Base-by-base conservation (phyloP, 1,140 invertebrate species). In the Ectropis grisescens region DNA sequence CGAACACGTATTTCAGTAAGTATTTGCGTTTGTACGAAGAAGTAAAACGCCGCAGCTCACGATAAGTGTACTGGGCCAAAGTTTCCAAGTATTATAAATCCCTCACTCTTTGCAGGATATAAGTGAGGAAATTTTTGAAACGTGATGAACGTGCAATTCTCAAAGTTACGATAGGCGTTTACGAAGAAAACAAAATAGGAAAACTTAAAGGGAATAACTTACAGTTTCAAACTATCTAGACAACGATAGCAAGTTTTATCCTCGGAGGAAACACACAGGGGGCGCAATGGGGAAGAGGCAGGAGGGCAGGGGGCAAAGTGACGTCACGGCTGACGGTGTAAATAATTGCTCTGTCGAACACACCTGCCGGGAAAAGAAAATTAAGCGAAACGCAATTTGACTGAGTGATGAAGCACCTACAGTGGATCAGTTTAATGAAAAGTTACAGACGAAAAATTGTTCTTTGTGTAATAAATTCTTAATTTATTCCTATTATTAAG, bases 341-440 rank as follows among this genome's bases (percentile, higher is more conserved):
- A 81, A 81, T 81, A 81, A 81, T 81, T 81, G 67, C 72, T 75
- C 72, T 76, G 76, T 81, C 72, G 76, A 81, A 81, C 69, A 76
- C 76, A 81, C 76, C 76, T 81, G 76, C 69, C 61, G 62, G 58
- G 58, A 55, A 81, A 81, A 81, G 72, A 81, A 81, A 81, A 81
- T 81, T 81, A 81, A 81, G 71, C 58, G 71, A 70, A 81, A 81
- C 76, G 70, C 70, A 76, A 78, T 81, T 81, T 78, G 72, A 81
- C 70, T 81, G 76, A 81, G 67, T 81, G 76, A 81, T 78, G 67
- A 78, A 76, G 70, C 62, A 81, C 76, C 67, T 54, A 59, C 48
- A 48, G 59, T 67, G 72, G 70, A 81, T 81, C 64, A 74, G 58
- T 78, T 78, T 78, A 78, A 78, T 74, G 72, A 74, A 69, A 52